Evolutionary conservation across 2,113 vertebrate species (phyloP), one percentile per base, ranked within the genome.

Genomic region (Catharus fuscescens): DNA sequence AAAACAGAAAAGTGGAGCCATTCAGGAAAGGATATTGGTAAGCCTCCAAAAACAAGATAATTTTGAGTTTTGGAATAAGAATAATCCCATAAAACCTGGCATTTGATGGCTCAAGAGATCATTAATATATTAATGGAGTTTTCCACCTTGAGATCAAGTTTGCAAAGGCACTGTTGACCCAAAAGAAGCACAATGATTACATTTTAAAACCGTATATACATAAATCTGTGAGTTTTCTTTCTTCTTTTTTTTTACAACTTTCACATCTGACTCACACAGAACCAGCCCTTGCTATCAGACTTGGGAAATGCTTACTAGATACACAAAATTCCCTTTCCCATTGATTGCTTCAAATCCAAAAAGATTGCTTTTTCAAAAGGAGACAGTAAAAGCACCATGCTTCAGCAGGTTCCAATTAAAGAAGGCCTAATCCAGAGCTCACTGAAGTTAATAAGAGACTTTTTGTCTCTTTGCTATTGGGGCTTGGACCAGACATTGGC

Each of bases 361-460:
- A 79, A 91, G 73, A 23, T 42, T 66, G 57, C 26, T 61, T 94
- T 70, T 92, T 91, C 57, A 91, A 85, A 89, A 77, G 12, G 70
- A 91, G 78, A 82, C 28, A 91, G 78, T 88, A 93, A 94, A 95
- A 92, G 87, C 26, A 65, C 62, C 87, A 80, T 3, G 18, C 70
- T 91, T 95, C 93, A 95, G 74, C 81, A 93, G 93, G 93, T 86
- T 91, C 89, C 84, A 91, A 52, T 95, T 92, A 95, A 78, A 92
- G 66, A 54, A 36, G 21, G 34, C 29, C 80, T 89, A 88, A 90
- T 79, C 50, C 78, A 77, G 79, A 94, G 48, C 0, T 2, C 80
- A 72, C 14, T 91, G 73, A 88, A 91, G 57, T 79, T 80, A 86
- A 18, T 56, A 66, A 60, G 61, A 91, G 40, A 60, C 48, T 77